Evolutionary conservation across 2,113 vertebrate species (phyloP).

Genomic region (Scopus umbretta): DNA sequence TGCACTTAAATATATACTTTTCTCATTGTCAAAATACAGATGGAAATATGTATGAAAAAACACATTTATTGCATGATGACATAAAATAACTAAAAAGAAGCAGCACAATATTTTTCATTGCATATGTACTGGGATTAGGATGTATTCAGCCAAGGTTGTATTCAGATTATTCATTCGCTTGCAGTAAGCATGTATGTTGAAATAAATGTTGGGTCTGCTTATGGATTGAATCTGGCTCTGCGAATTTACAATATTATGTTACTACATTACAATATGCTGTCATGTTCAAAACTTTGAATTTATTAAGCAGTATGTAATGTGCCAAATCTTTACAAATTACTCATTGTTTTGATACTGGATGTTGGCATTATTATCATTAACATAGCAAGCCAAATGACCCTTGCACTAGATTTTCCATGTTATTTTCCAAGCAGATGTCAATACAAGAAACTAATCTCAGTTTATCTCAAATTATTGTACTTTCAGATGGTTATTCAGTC

Average conservation of each 20-base stretch:
- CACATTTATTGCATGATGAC: not conserved
- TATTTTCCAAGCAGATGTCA: slow-evolving; percentile 33
- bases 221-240: not conserved
- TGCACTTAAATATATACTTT: not conserved
- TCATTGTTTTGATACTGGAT: slow-evolving; percentile 26
- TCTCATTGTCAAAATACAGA: not conserved
- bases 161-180: not conserved
- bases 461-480: slow-evolving; percentile 25
- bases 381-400: slow-evolving; percentile 13
- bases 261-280: slow-evolving; percentile 26
- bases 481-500: slow-evolving; percentile 35
- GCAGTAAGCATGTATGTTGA: not conserved
- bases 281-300: slow-evolving; percentile 20
- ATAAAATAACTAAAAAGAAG: not conserved
- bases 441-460: slow-evolving; percentile 4
- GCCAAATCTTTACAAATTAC: slow-evolving; percentile 39
- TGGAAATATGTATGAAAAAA: not conserved
- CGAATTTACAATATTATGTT: not conserved
- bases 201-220: not conserved
- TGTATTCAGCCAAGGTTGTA: not conserved
- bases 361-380: slow-evolving; percentile 24
- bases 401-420: slow-evolving; percentile 16
- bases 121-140: not conserved
- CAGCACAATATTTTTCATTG: not conserved
- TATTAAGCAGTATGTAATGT: slow-evolving; percentile 37